These are phyloP conservation scores for Dromaius novaehollandiae DNA, from an alignment of 2,113 vertebrate species.

Conservation along the genomic window DNA sequence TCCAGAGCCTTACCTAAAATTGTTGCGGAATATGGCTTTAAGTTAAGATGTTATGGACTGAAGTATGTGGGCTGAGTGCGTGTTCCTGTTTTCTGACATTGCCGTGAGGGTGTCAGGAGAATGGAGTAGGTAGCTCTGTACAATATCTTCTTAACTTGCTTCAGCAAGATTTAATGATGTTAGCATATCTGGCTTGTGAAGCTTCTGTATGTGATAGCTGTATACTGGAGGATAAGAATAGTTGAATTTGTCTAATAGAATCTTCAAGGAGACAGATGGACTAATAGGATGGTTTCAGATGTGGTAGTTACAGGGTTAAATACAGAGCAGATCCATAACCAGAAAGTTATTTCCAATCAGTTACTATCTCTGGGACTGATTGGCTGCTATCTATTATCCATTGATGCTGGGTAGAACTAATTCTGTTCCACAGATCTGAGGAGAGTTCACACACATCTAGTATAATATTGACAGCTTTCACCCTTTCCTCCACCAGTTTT, in stretches of 20 bases:
- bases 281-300: neutral
- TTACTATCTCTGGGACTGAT: neutral
- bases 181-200: neutral
- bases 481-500: neutral
- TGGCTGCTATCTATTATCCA: neutral
- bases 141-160: neutral
- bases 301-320: neutral
- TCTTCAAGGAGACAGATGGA: neutral
- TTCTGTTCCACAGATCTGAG: neutral
- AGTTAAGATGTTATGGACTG: neutral
- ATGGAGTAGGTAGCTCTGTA: neutral
- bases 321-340: neutral
- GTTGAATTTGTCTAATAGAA: neutral
- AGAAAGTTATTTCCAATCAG: neutral
- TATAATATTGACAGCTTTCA: neutral
- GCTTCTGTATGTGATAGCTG: neutral
- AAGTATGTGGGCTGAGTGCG: neutral
- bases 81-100: neutral
- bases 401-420: neutral
- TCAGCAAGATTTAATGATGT: neutral
- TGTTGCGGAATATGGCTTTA: neutral
- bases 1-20: neutral
- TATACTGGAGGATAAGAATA: neutral
- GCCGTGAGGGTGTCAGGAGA: neutral
- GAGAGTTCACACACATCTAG: neutral